Evolutionary conservation across 2,797 vertebrate species (phyloP).

Genomic region (Enteromius mattozi): DNA sequence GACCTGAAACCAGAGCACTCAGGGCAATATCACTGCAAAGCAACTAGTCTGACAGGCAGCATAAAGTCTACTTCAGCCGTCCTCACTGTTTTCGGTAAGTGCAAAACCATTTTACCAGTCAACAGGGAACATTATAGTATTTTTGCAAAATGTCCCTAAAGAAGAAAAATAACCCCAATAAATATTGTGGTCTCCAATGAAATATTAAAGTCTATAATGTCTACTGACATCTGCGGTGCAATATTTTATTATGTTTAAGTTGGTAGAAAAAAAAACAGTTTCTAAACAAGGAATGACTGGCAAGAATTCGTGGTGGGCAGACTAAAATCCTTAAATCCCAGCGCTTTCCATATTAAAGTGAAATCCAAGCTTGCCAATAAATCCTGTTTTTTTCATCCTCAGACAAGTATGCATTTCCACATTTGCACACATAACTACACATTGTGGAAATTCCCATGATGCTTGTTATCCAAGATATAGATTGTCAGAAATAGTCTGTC

Average conservation of each 20-base stretch:
- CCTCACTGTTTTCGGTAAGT: conserved; percentile 87
- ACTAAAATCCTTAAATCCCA: conserved; percentile 58
- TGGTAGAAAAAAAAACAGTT: conserved; percentile 67
- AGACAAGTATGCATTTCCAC: conserved; percentile 66
- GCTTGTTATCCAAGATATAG: conserved; percentile 68
- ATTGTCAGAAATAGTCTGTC: conserved; percentile 62
- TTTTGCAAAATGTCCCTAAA: conserved; percentile 21
- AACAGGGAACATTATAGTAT: conserved; percentile 24
- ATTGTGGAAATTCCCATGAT: conserved; percentile 61
- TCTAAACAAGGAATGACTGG: conserved; percentile 62
- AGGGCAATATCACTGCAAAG: conserved; percentile 91
- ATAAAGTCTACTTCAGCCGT: conserved; percentile 83
- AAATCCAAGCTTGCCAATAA: conserved; percentile 70
- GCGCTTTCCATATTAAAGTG: conserved; percentile 55
- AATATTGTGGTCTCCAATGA: conserved; percentile 1
- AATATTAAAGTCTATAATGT: conserved; percentile 26
- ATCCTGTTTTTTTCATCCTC: conserved; percentile 62
- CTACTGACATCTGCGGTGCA: conserved; percentile 31
- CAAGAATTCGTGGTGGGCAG: conserved; percentile 57
- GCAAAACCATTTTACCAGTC: conserved; percentile 27
- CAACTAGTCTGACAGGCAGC: conserved; percentile 84
- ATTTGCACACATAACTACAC: conserved; percentile 61
- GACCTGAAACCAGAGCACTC: conserved; percentile 79
- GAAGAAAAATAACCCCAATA: conserved; percentile 51
- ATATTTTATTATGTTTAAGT: conserved; percentile 69